Conservation (phyloP, 2,888 invertebrate species). For the Acrobasis suavella region DNA sequence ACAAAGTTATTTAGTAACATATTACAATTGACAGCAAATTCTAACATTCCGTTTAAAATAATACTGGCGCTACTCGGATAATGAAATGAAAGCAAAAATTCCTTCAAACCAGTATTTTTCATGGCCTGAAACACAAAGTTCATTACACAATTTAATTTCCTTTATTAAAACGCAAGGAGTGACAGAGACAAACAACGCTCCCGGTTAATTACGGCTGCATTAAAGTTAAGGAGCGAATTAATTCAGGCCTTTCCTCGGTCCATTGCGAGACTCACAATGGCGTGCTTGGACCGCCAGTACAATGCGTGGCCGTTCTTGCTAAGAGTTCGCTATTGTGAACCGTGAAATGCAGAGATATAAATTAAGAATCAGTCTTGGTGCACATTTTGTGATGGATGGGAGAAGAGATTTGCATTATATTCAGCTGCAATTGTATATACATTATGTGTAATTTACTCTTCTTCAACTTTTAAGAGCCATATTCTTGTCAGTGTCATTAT, state of each 20-base stretch:
- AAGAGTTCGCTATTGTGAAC: not conserved
- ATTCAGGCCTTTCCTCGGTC: constrained; percentile 26
- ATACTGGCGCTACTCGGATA: not conserved
- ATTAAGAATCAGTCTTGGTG: not conserved
- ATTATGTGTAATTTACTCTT: too few relatives aligned
- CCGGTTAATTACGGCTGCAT: constrained; percentile 37
- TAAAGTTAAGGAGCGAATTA: constrained; percentile 38
- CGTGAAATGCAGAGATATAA: not conserved
- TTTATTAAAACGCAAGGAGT: constrained; percentile 20
- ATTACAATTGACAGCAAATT: too few relatives aligned
- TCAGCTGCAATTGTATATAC: too few relatives aligned
- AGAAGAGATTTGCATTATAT: too few relatives aligned
- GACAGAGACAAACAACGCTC: constrained; percentile 24
- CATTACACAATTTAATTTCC: constrained; percentile 19
- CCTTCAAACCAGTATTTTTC: not conserved
- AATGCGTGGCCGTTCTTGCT: not conserved
- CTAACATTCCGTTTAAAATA: not conserved
- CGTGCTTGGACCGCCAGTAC: not conserved
- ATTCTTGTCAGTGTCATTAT: too few relatives aligned
- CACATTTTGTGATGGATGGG: not conserved
- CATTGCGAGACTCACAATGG: not conserved
- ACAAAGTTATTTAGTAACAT: too few relatives aligned
- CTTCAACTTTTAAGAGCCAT: too few relatives aligned
- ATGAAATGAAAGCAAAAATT: not conserved
- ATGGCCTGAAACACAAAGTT: constrained; percentile 5